These are phyloP conservation scores for Sarcophaga subvicina DNA, from an alignment of 2,888 invertebrate genomes.

Conservation along the genomic window DNA sequence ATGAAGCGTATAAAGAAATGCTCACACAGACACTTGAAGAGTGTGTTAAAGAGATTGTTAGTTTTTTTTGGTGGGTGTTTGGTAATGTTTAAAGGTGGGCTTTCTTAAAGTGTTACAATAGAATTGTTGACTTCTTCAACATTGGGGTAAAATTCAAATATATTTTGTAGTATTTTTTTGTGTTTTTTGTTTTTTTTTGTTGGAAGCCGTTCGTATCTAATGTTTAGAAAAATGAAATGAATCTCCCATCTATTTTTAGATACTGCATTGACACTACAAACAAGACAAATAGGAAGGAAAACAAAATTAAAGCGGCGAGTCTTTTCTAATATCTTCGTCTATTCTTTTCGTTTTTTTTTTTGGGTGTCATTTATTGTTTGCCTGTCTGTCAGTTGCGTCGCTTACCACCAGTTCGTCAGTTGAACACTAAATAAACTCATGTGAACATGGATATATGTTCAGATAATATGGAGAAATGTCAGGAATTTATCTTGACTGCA, in stretches of 20 bases:
- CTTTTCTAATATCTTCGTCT: conserved; percentile 37
- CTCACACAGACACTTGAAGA: too few species aligned
- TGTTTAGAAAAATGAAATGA: not conserved
- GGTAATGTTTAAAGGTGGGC: conserved; percentile 1
- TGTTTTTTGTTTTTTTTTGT: too few species aligned
- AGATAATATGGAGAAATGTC: conserved; percentile 45
- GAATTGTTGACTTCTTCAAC: conserved; percentile 23
- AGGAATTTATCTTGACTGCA: conserved; percentile 54
- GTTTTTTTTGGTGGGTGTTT: not conserved
- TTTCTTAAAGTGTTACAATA: conserved; percentile 34
- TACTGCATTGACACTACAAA: conserved; percentile 41
- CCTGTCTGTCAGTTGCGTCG: conserved; percentile 70
- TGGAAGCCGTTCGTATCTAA: conserved; percentile 40
- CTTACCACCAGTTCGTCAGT: conserved; percentile 73
- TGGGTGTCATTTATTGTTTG: conserved; percentile 53
- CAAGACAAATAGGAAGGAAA: conserved; percentile 21
- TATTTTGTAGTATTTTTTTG: not conserved
- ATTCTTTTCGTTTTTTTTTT: not conserved
- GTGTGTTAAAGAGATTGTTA: too few species aligned
- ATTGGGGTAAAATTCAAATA: conserved; percentile 1
- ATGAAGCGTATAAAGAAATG: too few species aligned
- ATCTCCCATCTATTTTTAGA: conserved; percentile 46
- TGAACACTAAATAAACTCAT: conserved; percentile 51
- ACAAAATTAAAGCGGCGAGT: not conserved
- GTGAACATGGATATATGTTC: conserved; percentile 16